A percentile compares a stretch with the other conserved stretches of the same genome.
phyloP scores from a whole-genome alignment of 37 sponge, comb jelly and placozoan species.

The Corticium candelabrum region DNA sequence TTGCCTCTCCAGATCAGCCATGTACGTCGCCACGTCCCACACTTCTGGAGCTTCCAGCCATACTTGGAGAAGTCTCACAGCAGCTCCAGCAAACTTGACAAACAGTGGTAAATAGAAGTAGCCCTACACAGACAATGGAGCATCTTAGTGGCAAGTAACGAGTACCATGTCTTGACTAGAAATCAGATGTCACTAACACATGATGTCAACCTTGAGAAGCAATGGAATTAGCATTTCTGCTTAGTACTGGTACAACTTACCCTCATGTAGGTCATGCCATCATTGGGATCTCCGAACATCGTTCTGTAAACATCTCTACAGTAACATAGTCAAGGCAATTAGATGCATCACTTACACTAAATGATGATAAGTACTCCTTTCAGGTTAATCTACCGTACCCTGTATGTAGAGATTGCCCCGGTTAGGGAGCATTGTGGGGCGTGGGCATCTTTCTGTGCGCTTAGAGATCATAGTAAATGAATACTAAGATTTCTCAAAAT shows the following conservation, averaged over 20 bases:
- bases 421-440: too few species aligned
- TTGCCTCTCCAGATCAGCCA: neutral
- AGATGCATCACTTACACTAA: neutral
- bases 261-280: conserved; percentile 30
- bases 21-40: neutral
- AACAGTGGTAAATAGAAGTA: conserved; percentile 43
- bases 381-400: too few species aligned
- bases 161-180: neutral
- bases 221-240: too few species aligned
- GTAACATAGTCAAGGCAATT: neutral
- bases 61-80: conserved; percentile 19
- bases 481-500: too few species aligned
- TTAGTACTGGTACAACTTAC: too few species aligned
- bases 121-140: conserved; percentile 10
- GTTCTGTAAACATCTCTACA: conserved; percentile 53
- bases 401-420: too few species aligned
- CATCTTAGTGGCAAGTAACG: neutral
- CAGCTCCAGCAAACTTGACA: conserved; percentile 58
- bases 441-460: too few species aligned
- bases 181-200: neutral
- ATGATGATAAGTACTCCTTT: too few species aligned
- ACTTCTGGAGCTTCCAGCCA: conserved; percentile 33
- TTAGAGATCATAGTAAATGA: too few species aligned
- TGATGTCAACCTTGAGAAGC: neutral
- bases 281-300: conserved; percentile 46